phyloP scores from a whole-genome alignment of 2,797 vertebrate species.

The Luscinia luscinia region DNA sequence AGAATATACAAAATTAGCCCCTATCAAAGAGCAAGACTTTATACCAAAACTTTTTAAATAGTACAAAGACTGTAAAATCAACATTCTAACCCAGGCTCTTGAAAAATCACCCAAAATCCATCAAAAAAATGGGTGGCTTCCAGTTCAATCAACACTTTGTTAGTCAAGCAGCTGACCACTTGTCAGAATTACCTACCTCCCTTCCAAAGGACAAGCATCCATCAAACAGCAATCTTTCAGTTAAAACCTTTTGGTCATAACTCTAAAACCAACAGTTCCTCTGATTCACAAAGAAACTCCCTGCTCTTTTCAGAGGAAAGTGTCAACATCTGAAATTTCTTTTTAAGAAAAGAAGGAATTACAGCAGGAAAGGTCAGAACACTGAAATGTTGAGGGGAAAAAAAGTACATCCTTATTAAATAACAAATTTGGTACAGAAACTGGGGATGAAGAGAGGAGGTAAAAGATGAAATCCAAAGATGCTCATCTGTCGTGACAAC shows the following conservation, averaged over 20 bases:
- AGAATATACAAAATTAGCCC: neutral
- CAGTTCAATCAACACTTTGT: neutral
- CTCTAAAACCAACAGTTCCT: neutral
- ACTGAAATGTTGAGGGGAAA: rapidly evolving
- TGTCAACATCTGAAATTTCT: neutral
- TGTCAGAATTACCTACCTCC: neutral
- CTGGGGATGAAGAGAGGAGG: neutral
- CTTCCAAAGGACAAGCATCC: neutral
- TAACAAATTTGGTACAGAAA: neutral
- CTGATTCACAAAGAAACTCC: neutral
- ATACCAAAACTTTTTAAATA: neutral
- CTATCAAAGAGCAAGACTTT: neutral
- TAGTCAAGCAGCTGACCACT: neutral
- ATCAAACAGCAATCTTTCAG: neutral
- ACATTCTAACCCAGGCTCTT: neutral
- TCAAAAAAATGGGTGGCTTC: neutral
- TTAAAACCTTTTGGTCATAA: rapidly evolving
- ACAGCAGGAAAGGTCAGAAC: neutral
- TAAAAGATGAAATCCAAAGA: neutral
- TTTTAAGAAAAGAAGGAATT: neutral
- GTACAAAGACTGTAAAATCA: neutral
- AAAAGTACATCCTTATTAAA: neutral
- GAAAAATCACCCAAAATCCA: neutral
- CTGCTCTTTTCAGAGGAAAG: neutral
- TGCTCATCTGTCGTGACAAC: neutral